Percentiles rank a stretch among this genome's conserved stretches.
Evolutionary conservation across 2,113 vertebrate species (phyloP).

Genomic region (Pteruthius melanotis): DNA sequence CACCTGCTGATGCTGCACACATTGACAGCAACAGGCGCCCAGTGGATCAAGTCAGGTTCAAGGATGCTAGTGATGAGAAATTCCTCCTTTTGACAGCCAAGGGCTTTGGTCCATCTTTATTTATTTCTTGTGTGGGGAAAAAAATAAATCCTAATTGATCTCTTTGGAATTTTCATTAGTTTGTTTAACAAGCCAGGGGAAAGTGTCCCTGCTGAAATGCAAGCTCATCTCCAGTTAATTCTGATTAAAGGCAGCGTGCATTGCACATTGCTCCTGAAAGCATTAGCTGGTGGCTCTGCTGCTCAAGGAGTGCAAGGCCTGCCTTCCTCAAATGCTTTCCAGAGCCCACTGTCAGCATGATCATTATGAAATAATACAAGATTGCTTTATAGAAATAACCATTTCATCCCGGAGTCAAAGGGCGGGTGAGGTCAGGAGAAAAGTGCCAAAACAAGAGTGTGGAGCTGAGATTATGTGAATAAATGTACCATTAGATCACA

Average conservation of each 20-base stretch:
- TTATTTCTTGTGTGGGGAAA: background rate
- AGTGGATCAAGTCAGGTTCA: conserved; percentile 76
- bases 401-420: conserved; percentile 15
- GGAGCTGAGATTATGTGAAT: background rate
- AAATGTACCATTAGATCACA: background rate
- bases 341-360: background rate
- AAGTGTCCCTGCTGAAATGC: background rate
- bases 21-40: conserved; percentile 74
- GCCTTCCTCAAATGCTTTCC: background rate
- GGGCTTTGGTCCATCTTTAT: conserved; percentile 51
- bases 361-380: background rate
- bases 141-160: background rate
- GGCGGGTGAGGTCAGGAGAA: background rate
- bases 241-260: background rate
- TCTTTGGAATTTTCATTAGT: background rate
- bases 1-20: conserved; percentile 75
- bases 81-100: conserved; percentile 77
- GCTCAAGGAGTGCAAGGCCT: background rate
- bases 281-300: background rate
- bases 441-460: background rate
- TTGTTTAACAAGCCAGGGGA: background rate
- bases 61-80: conserved; percentile 84
- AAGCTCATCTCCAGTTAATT: background rate
- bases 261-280: background rate
- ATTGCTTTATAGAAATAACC: conserved; percentile 7